A percentile compares a stretch with the other conserved stretches of the same genome.
Conservation (phyloP, 2,797 vertebrate species). For the Aratinga solstitialis region DNA sequence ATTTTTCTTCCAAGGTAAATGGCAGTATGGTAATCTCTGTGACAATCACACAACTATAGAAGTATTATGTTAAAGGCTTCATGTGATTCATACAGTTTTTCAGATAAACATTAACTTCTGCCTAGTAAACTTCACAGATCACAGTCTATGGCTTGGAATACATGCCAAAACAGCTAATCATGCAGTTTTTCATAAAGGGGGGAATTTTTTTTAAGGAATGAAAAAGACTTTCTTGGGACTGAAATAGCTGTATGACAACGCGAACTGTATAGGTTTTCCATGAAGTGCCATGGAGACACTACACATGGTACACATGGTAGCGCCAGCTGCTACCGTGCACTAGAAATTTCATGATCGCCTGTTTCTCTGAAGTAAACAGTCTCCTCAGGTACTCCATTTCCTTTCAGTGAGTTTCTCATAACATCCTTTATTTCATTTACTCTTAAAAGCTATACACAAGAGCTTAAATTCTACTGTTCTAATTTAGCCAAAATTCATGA, state of each 20-base stretch:
- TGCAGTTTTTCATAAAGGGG: not conserved
- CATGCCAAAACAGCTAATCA: not conserved
- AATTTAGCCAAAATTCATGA: not conserved
- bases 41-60: not conserved
- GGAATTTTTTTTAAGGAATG: not conserved
- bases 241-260: not conserved
- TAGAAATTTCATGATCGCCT: not conserved
- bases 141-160: not conserved
- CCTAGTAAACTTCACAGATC: not conserved
- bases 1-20: not conserved
- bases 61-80: not conserved
- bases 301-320: not conserved
- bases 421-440: not conserved
- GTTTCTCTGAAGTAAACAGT: not conserved
- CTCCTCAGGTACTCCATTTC: not conserved
- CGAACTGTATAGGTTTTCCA: not conserved
- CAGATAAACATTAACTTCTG: not conserved
- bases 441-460: not conserved
- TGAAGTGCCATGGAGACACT: fast-evolving
- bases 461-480: not conserved
- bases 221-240: not conserved
- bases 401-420: not conserved
- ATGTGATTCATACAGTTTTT: not conserved
- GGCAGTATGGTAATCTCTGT: not conserved
- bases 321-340: not conserved